Base-by-base conservation (phyloP, 1,140 invertebrate genomes). In the Neodiprion virginianus region DNA sequence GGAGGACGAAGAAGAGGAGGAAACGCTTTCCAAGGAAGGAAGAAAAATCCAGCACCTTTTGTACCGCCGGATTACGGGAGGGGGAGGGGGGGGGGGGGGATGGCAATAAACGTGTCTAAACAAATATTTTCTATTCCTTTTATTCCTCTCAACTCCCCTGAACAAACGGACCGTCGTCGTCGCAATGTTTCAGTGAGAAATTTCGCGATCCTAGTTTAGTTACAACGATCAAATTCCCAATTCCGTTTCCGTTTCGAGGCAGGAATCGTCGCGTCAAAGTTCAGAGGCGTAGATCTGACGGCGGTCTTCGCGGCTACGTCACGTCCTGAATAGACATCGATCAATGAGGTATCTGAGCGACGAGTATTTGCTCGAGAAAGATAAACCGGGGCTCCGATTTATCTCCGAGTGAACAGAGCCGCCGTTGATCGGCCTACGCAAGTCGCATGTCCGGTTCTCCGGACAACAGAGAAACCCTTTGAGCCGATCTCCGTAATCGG, bases 391-490 rank as follows among this genome's bases (percentile, higher is more conserved):
- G 11, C 28, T 40, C 28, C 53, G 53, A 61, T 61, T 61, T 61
- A 61, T 61, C 53, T 14, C n/a, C 53, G 53, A 5, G 28, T 61
- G 53, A 61, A 61, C 53, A 61, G 53, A 61, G 53, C 11, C 53
- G 11, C 28, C 28, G 28, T 61, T 14, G 11, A 17, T 61, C 53
- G 53, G 4, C 4, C 53, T 3, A 14, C 53, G n/a, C 53, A 17
- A 61, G 53, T 61, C 53, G 28, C 28, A 40, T 40, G 28, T 40
- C 28, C 28, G 28, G 28, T 40, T 40, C 28, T 40, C 28, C 28
- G 53, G 53, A 61, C 53, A 61, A 61, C 53, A 61, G 53, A 61
- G 53, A 61, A 17, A 14, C 53, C n/a, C 53, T 61, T 61, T 61
- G 4, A 61, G 53, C 11, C 28, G 53, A 61, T 61, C 53, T 61